Percentiles rank a stretch among this genome's conserved stretches.
These are phyloP conservation scores for Ceratina calcarata DNA, from an alignment of 1,140 invertebrate genomes.

Conservation along the genomic window DNA sequence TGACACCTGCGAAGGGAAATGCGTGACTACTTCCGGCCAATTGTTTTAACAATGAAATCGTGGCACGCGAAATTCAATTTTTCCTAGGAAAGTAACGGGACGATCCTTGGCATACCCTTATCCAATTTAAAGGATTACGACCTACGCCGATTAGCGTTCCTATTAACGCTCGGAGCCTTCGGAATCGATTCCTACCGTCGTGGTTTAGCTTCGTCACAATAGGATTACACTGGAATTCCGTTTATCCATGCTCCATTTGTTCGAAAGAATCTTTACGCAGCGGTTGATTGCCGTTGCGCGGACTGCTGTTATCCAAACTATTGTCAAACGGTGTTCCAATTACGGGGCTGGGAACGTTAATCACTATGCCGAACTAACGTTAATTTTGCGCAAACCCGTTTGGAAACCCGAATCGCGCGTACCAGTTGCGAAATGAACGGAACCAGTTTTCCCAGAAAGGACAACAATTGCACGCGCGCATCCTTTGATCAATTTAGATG, in stretches of 20 bases:
- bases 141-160: slow-evolving; percentile 14
- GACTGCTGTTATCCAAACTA: slow-evolving; percentile 4
- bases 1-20: background rate
- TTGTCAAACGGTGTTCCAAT: slow-evolving; percentile 13
- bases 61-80: background rate
- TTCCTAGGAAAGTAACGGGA: background rate
- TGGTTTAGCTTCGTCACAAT: slow-evolving; percentile 23
- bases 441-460: background rate
- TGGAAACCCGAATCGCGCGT: background rate
- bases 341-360: slow-evolving; percentile 4
- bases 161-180: background rate
- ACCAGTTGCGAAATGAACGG: too few relatives aligned
- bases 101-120: too few relatives aligned
- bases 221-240: slow-evolving; percentile 32
- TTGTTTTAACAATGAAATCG: background rate
- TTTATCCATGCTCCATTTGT: slow-evolving; percentile 40
- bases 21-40: background rate
- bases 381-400: background rate
- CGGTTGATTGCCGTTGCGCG: slow-evolving; percentile 5
- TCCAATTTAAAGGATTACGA: slow-evolving; percentile 16
- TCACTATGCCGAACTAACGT: background rate
- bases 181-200: slow-evolving; percentile 24
- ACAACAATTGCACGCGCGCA: background rate
- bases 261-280: slow-evolving; percentile 33
- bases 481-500: background rate